A percentile compares a stretch with the other conserved stretches of the same genome.
Evolutionary conservation across 2,797 vertebrate genomes (phyloP).

Genomic region (Psittacula derbiana): DNA sequence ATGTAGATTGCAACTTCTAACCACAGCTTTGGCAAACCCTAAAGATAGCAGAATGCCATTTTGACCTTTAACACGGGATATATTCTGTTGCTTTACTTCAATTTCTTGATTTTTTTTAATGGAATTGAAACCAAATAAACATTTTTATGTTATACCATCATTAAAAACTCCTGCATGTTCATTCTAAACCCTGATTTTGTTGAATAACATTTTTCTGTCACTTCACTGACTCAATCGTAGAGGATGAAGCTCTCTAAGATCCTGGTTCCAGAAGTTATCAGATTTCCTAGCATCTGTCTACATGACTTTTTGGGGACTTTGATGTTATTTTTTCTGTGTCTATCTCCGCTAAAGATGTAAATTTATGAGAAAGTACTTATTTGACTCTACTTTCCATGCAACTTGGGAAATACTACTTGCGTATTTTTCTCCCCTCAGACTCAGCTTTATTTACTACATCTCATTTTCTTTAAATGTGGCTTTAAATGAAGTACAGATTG

Average conservation of each 20-base stretch:
- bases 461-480: background rate
- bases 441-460: background rate
- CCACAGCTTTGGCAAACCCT: background rate
- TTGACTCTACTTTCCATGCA: background rate
- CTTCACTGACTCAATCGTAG: background rate
- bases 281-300: background rate
- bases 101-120: background rate
- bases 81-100: background rate
- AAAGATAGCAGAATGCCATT: background rate
- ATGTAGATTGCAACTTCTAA: background rate
- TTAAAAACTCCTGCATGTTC: background rate
- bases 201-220: background rate
- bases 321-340: background rate
- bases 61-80: background rate
- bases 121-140: background rate
- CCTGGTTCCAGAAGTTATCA: background rate
- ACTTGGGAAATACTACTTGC: background rate
- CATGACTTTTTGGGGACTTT: background rate
- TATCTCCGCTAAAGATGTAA: background rate
- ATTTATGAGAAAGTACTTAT: background rate
- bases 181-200: background rate
- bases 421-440: background rate
- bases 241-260: background rate
- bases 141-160: background rate
- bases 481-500: background rate